Evolutionary conservation across 2,797 vertebrate genomes (phyloP), one percentile per base, ranked within the genome.

Genomic region (Phrynocephalus forsythii): DNA sequence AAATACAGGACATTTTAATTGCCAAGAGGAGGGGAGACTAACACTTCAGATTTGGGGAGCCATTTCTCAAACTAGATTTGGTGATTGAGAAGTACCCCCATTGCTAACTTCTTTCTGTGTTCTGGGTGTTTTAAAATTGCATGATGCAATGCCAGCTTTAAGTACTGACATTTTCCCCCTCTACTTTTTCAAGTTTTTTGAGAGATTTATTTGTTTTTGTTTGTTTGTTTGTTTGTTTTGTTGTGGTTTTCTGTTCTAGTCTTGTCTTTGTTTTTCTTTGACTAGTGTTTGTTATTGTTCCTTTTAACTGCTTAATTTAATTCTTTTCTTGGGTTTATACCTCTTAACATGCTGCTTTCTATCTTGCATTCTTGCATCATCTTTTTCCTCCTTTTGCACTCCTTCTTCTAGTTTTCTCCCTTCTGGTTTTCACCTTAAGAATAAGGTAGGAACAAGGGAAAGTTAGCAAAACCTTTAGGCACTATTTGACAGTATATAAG

Each of bases 311-410:
- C 10, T 56, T 81, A 30, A 75, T 48, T 68, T 77, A 69, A 78
- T 30, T 87, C 9, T 56, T 56, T 30, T 83, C 6, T 79, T 75
- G 44, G 71, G 66, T 44, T 52, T 80, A 24, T n/a, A 56, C 44
- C 28, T 79, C 16, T 80, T 80, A 67, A 81, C 73, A 56, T 52
- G 52, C 24, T 44, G 28, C 77, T n/a, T 78, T 56, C 83, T 83
- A 30, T 69, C 48, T 79, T 86, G 66, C 26, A 83, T 83, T 63
- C 81, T 71, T 38, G 48, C 66, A n/a, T 78, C 30, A 30, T 78
- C 66, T 83, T 87, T 67, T 83, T 80, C 15, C 52, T 73, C 56
- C 48, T 38, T 84, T 73, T 81, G 20, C 26, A 76, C 15, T 44
- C 38, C 38, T 44, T 44, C 38, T 44, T 44, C 38, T 68, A n/a